These are phyloP conservation scores for Tympanuchus pallidicinctus DNA, from an alignment of 2,113 vertebrate genomes.

Conservation along the genomic window DNA sequence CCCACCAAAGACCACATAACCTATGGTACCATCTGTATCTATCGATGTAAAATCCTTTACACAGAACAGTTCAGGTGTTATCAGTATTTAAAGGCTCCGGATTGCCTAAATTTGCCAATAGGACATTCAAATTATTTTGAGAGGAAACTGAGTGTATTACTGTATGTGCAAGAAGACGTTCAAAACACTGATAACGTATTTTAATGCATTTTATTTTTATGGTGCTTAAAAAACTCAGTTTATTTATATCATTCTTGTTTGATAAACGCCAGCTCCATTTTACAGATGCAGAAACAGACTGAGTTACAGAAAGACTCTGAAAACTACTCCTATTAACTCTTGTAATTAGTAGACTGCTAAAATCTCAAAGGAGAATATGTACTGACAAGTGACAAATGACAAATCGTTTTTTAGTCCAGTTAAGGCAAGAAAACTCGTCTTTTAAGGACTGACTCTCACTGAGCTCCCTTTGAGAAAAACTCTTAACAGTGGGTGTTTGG, in stretches of 20 bases:
- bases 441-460: neutral
- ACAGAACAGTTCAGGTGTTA: neutral
- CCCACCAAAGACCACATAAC: neutral
- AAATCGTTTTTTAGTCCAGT: neutral
- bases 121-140: neutral
- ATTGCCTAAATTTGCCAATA: neutral
- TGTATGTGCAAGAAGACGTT: neutral
- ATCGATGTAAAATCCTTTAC: neutral
- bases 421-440: neutral
- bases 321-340: neutral
- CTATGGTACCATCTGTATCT: neutral
- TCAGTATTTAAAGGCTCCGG: neutral
- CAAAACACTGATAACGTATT: neutral
- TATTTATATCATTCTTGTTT: neutral
- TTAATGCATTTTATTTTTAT: neutral
- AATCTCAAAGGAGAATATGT: neutral
- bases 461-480: neutral
- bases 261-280: neutral
- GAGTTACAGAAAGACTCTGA: neutral
- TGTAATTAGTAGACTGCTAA: neutral
- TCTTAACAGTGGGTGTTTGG: slow-evolving; percentile 16
- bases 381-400: slow-evolving; percentile 1
- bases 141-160: neutral
- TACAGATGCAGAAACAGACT: neutral
- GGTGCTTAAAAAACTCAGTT: neutral